Evolutionary conservation across 2,888 invertebrate species (phyloP).

Genomic region (Cryptus armator): DNA sequence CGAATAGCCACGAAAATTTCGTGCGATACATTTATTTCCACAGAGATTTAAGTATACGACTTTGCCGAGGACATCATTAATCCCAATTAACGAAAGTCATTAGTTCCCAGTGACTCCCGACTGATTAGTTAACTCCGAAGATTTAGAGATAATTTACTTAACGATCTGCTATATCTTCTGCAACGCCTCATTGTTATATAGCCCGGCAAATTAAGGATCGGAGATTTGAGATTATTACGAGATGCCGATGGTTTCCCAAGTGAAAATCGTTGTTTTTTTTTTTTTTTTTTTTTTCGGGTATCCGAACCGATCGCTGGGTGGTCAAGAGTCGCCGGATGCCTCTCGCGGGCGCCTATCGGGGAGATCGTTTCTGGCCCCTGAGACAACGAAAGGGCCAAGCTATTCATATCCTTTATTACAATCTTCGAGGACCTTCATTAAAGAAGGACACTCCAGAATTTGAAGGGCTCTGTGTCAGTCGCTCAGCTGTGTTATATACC

Average conservation of each 20-base stretch:
- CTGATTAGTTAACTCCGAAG: constrained; percentile 11
- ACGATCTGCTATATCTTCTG: background rate
- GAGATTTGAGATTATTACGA: constrained; percentile 17
- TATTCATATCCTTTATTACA: background rate
- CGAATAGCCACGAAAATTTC: too few species aligned
- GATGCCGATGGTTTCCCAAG: constrained; percentile 17
- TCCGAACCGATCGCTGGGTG: constrained; percentile 55
- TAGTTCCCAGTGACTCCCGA: constrained; percentile 18
- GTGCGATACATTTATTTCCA: too few species aligned
- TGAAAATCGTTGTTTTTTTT: constrained; percentile 27
- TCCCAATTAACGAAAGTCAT: constrained; percentile 29
- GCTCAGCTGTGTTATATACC: constrained; percentile 15
- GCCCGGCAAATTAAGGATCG: constrained; percentile 25
- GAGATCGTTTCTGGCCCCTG: constrained; percentile 6
- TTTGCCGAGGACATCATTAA: background rate
- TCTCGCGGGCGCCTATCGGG: constrained; percentile 33
- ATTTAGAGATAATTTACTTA: constrained; percentile 3
- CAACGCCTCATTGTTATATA: background rate
- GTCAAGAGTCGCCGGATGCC: constrained; percentile 54
- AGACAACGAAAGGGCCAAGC: background rate
- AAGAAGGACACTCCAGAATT: constrained; percentile 34
- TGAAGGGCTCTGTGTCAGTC: constrained; percentile 40
- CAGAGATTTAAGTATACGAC: background rate
- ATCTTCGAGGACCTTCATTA: constrained; percentile 35
- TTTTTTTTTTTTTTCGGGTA: constrained; percentile 8